Base-by-base conservation (phyloP, 2,797 vertebrate species). In the Nyctibius grandis region DNA sequence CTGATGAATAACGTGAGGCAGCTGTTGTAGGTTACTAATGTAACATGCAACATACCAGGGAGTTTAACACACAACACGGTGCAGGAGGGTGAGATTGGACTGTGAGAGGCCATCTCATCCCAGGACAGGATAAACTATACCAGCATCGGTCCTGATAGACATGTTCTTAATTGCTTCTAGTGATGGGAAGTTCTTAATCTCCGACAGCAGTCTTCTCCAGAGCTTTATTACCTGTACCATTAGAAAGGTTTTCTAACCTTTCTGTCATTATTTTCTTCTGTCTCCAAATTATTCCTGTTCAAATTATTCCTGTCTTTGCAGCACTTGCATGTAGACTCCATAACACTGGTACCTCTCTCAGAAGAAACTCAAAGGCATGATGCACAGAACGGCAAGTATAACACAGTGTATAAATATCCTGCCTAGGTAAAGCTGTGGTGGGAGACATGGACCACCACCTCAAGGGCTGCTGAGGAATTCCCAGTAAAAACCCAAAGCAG, bases 241-340 rank as follows among this genome's bases (percentile, higher is more conserved):
- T 6, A 51, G 26, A 63, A 88, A 51, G 10, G 28, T 72, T 63
- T 82, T 63, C 29, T 83, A 75, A 67, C 15, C 40, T 48, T 85
- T 82, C 42, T 51, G 40, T 21, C 51, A 59, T 48, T 81, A 40
- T 11, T 61, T 83, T 72, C 65, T 83, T 50, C 26, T 34, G 38
- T 34, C 36, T 38, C 80, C 45, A 77, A 34, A 85, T 34, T 44
- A 68, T 33, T 78, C 17, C 51, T 40, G 34, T 19, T 54, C 20
- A 9, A 36, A 16, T 54, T 56, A 77, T 14, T 51, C 75, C 61
- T 51, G 13, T 3, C 48, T 76, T 38, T 57, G 61, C 48, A 76
- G 53, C 34, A 33, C 20, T 56, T 34, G 18, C 53, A 54, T 1
- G 1, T 4, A 57, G 56, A 56, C 40, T 28, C 21, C 1, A 0